These are phyloP conservation scores for Leucozona laternaria DNA, from an alignment of 2,888 invertebrate species.

Conservation along the genomic window DNA sequence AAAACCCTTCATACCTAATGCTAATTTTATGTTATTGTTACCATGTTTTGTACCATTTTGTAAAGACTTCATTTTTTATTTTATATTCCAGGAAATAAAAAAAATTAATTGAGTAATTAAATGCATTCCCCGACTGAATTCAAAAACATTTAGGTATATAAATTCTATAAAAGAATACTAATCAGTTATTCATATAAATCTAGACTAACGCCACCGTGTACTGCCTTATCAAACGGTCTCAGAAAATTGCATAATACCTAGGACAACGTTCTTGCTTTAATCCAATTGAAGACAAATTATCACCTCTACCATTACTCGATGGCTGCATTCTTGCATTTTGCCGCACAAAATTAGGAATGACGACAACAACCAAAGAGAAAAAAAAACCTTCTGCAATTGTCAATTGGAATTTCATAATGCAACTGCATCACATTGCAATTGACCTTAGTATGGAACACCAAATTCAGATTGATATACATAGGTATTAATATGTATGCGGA, in stretches of 20 bases:
- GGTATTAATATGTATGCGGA: not conserved
- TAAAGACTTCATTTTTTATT: not conserved
- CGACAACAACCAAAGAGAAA: not conserved
- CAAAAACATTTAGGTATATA: not conserved
- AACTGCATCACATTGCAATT: not conserved
- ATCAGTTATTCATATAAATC: not conserved
- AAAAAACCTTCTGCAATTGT: constrained; percentile 14
- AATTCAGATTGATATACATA: not conserved
- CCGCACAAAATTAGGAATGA: not conserved
- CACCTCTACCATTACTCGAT: not conserved
- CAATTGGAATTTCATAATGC: constrained; percentile 21
- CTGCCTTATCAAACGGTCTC: not conserved
- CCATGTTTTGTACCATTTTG: not conserved
- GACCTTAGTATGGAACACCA: constrained; percentile 46
- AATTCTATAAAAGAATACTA: not conserved
- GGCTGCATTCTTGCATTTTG: not conserved
- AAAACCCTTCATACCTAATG: not conserved
- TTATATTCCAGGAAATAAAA: not conserved
- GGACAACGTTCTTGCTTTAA: not conserved
- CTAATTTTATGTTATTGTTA: not conserved
- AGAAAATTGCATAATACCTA: constrained; percentile 4
- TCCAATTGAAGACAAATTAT: not conserved
- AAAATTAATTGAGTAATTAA: constrained; percentile 39
- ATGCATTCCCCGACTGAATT: not conserved
- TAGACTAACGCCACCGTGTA: not conserved